A percentile compares a stretch with the other conserved stretches of the same genome.
These are phyloP conservation scores for Eupeodes luniger DNA, from an alignment of 2,888 invertebrate species.

Conservation along the genomic window DNA sequence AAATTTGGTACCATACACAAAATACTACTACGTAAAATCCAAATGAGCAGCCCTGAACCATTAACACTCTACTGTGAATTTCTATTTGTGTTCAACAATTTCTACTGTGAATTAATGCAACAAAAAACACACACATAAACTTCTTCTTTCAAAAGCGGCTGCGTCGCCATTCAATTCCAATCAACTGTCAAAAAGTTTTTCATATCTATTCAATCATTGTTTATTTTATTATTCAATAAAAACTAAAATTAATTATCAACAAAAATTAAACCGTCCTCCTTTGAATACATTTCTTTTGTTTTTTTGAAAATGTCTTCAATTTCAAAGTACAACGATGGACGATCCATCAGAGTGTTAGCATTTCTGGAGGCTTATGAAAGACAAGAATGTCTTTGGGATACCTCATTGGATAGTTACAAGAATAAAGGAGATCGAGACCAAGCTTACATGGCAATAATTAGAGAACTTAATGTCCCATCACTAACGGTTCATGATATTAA, in stretches of 20 bases:
- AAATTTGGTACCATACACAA: too few relatives aligned
- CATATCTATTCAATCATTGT: constrained; percentile 54
- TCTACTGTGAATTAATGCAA: neutral
- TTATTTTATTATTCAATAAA: constrained; percentile 62
- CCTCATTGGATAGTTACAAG: constrained; percentile 80
- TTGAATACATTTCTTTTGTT: constrained; percentile 17
- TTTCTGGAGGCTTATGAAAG: constrained; percentile 81
- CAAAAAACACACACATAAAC: neutral
- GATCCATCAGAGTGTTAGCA: constrained; percentile 80
- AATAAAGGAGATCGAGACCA: constrained; percentile 80
- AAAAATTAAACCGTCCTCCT: constrained; percentile 41
- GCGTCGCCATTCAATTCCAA: constrained; percentile 56
- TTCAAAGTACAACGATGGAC: constrained; percentile 79
- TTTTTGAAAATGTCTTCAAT: constrained; percentile 39
- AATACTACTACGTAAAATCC: too few relatives aligned
- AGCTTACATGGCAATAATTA: constrained; percentile 80
- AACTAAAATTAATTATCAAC: constrained; percentile 37
- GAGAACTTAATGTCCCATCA: constrained; percentile 79
- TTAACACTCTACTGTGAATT: too few relatives aligned
- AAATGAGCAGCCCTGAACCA: too few relatives aligned
- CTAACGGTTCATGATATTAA: constrained; percentile 81
- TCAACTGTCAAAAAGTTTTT: constrained; percentile 57
- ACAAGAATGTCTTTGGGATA: constrained; percentile 82
- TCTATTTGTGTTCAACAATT: too few relatives aligned
- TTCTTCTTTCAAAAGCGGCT: neutral